Evolutionary conservation across 1,140 invertebrate species (phyloP).

Genomic region (Harpegnathos saltator): DNA sequence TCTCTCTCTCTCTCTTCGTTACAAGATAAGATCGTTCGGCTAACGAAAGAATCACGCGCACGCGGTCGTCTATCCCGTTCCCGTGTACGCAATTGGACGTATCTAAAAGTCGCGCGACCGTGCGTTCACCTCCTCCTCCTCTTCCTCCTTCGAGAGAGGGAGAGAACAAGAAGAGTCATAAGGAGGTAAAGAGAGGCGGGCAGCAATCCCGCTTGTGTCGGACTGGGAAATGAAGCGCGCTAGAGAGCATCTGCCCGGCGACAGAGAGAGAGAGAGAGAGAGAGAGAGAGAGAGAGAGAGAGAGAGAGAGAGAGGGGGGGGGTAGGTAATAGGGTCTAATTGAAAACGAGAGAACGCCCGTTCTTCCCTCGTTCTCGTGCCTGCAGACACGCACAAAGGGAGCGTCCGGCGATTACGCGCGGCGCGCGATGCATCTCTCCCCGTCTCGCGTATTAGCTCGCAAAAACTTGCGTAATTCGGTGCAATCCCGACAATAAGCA

Average conservation of each 20-base stretch:
- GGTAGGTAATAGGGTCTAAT: slow-evolving; percentile 36
- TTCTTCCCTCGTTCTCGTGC: background rate
- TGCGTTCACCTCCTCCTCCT: slow-evolving; percentile 10
- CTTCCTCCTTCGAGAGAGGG: no score
- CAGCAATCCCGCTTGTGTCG: slow-evolving; percentile 31
- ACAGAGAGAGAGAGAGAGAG: no score
- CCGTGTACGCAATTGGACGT: slow-evolving; percentile 24
- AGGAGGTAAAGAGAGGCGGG: background rate
- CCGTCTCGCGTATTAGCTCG: background rate
- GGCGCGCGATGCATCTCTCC: background rate
- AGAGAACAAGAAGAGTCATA: no score
- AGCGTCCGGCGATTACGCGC: slow-evolving; percentile 10
- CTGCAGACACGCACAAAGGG: background rate
- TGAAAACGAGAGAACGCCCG: slow-evolving; percentile 47
- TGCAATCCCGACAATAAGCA: slow-evolving; percentile 56
- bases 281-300: no score
- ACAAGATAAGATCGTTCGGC: slow-evolving; percentile 36
- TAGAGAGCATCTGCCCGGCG: no score
- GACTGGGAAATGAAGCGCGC: slow-evolving; percentile 21
- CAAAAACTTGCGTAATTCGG: slow-evolving; percentile 57
- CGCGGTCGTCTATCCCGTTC: slow-evolving; percentile 19
- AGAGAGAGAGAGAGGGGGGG: background rate
- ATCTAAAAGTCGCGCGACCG: background rate
- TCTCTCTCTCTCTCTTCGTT: background rate
- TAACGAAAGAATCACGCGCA: slow-evolving; percentile 21